Evolutionary conservation across 2,797 vertebrate species (phyloP), one percentile per base, ranked within the genome.

Genomic region (Pyrocephalus nanus): DNA sequence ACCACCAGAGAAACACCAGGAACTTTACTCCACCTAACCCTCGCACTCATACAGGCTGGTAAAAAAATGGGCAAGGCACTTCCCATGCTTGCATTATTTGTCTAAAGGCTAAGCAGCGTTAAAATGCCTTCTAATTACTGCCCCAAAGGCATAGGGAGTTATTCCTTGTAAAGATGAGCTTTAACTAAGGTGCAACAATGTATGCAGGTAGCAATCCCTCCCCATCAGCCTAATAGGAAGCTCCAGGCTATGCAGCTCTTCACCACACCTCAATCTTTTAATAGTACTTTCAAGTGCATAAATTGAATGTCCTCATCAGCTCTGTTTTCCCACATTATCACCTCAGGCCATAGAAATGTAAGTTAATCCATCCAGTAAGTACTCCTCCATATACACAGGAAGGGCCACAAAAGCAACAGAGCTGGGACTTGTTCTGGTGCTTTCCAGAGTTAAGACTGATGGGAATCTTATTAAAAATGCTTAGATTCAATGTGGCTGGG

Each of bases 321-420:
- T 96, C 32, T 42, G 55, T 36, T 60, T 78, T 67, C 73, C 62
- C 90, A 90, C 55, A 66, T 88, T 93, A 91, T 66, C 67, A 54
- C 77, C 91, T 86, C 69, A 58, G 84, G 81, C 57, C 65, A 69
- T 1, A 88, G 79, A 81, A 91, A 77, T 51, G 16, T 22, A 92
- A 88, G 4, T 71, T 87, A 89, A 94, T 88, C 90, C 77, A 71
- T n/a, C 62, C 82, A 84, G 0, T 72, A 91, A 75, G 43, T 70
- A 34, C 26, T 76, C 51, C 25, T 76, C 61, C n/a, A 50, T 8
- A 26, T 14, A 55, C 18, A 21, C 38, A 20, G 12, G 36, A 79
- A 71, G 20, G 20, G 48, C 51, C 61, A 40, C 32, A 42, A 76
- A 48, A 83, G 30, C 40, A 88, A 65, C 32, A n/a, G 47, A 69